Base-by-base conservation (phyloP, 2,888 invertebrate species). In the Theodoxus fluviatilis region DNA sequence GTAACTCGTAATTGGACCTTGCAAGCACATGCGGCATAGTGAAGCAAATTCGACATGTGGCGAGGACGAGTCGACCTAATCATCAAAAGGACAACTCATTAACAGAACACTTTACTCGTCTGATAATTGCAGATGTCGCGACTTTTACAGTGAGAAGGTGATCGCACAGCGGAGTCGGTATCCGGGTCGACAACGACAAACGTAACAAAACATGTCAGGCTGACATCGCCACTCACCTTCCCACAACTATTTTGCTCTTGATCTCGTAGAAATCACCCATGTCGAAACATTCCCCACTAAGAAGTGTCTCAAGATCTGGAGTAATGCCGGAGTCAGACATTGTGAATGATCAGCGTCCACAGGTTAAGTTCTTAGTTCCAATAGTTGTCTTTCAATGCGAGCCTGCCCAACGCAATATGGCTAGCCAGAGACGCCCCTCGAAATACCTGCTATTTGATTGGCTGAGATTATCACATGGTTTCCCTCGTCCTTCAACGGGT, bases 251-350 rank as follows among this genome's bases (percentile, higher is more conserved):
- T 68, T 77, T 79, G 65, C 81, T 81, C 70, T 80, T 81, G 69
- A 82, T 67, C 69, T 79, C 77, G 69, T 81, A 81, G 71, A 72
- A 82, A 7, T 71, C 31, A 3, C 57, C 43, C 55, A 63, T 55
- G n/a, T 73, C 73, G 15, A 49, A 35, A 18, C 69, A 75, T 22
- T 77, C 76, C 2, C 71, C 71, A 43, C 67, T 73, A 1, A 74
- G 64, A 28, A 76, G 70, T 68, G 73, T 72, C 22, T 66, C 63
- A 43, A 79, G 72, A 69, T 81, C 81, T 28, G 76, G 74, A 69
- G 76, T 79, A 57, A 81, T 81, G 40, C 81, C 81, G 40, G 81
- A 81, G 76, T 81, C 81, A 40, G 76, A 74, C 81, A 81, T 81
- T 47, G 35, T 68, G 59, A 64, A 9, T 4, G 64, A 69, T 59